phyloP scores from a whole-genome alignment of 2,113 vertebrate genomes.

The human (Homo sapiens) region GRCh38 chr14:44949501-44950000 shows the following conservation, averaged over 20 bases:
- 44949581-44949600: not conserved
- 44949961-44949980: not conserved
- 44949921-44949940: not conserved
- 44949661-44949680: not conserved
- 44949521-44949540: not conserved
- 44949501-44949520: not conserved
- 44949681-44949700: slow-evolving; percentile 18
- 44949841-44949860: slow-evolving; percentile 8
- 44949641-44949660: not conserved
- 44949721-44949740: not conserved
- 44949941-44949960: not conserved
- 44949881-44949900: not conserved
- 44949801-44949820: slow-evolving; percentile 30
- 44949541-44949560: not conserved
- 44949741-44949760: not conserved
- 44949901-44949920: slow-evolving; percentile 37
- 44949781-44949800: not conserved
- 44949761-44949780: not conserved
- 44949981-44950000: not conserved
- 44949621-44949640: not conserved
- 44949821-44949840: slow-evolving; percentile 21
- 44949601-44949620: not conserved
- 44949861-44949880: not conserved
- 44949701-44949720: slow-evolving; percentile 6
- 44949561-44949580: not conserved